These are phyloP conservation scores for Tychaedon coryphoeus DNA, from an alignment of 2,113 vertebrate genomes.

Conservation along the genomic window DNA sequence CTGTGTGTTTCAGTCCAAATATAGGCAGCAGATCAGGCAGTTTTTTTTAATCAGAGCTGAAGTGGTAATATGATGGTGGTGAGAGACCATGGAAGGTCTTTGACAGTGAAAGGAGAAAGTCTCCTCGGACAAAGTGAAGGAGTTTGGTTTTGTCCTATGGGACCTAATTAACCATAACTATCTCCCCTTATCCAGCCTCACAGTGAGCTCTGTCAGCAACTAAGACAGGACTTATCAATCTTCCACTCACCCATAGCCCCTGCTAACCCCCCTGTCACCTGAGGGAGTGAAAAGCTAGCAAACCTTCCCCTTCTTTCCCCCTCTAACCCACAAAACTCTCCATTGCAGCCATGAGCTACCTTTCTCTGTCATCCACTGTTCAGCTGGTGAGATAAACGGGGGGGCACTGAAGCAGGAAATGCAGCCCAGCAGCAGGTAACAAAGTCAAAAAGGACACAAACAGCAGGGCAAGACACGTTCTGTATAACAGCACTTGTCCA, in stretches of 20 bases:
- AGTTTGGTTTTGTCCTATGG: not conserved
- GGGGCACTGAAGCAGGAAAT: not conserved
- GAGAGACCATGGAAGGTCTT: not conserved
- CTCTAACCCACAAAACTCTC: not conserved
- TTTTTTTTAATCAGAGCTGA: not conserved
- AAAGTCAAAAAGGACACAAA: not conserved
- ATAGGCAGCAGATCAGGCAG: not conserved
- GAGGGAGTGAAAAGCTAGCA: not conserved
- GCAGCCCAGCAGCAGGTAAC: rapidly evolving
- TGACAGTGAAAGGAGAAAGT: not conserved
- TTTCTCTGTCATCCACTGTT: not conserved
- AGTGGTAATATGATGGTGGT: not conserved
- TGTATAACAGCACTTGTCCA: not conserved
- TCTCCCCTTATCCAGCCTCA: not conserved
- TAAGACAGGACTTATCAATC: not conserved
- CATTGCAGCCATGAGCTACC: not conserved
- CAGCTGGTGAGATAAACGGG: not conserved
- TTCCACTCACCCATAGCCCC: not conserved
- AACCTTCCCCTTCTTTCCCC: rapidly evolving
- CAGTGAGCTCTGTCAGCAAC: not conserved
- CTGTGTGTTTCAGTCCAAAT: not conserved
- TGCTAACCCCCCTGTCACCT: not conserved
- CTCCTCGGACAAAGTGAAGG: not conserved
- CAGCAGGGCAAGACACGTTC: rapidly evolving
- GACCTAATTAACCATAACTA: not conserved